A percentile compares a stretch with the other conserved stretches of the same genome.
phyloP scores from a whole-genome alignment of 2,113 vertebrate species.

The Lasiurus borealis region DNA sequence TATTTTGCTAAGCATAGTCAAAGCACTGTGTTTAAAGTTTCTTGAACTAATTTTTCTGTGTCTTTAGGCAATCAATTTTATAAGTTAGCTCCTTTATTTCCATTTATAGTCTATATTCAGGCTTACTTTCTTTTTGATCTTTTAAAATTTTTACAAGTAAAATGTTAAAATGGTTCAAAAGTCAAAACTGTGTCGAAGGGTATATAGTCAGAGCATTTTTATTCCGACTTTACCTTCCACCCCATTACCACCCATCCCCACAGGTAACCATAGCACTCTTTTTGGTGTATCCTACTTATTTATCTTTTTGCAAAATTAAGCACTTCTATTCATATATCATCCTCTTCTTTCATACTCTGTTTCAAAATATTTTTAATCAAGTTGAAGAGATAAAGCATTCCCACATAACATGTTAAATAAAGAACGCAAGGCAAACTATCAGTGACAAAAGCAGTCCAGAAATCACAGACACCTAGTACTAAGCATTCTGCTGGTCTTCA shows the following conservation, averaged over 20 bases:
- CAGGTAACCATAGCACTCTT: neutral
- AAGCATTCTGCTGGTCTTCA: neutral
- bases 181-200: neutral
- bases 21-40: neutral
- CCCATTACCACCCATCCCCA: neutral
- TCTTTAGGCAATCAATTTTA: neutral
- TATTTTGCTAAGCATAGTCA: neutral
- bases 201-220: neutral
- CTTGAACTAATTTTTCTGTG: neutral
- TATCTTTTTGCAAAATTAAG: slow-evolving; percentile 12
- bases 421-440: neutral
- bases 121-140: neutral
- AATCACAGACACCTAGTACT: neutral
- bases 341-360: neutral
- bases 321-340: neutral
- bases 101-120: slow-evolving; percentile 15
- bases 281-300: neutral
- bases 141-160: neutral
- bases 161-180: neutral
- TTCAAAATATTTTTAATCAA: neutral
- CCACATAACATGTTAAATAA: neutral
- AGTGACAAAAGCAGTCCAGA: neutral
- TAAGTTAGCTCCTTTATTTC: slow-evolving; percentile 43
- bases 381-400: neutral
- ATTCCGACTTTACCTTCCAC: neutral